Conservation (phyloP, 2,113 vertebrate genomes). For the Cricetomys ansorgei region DNA sequence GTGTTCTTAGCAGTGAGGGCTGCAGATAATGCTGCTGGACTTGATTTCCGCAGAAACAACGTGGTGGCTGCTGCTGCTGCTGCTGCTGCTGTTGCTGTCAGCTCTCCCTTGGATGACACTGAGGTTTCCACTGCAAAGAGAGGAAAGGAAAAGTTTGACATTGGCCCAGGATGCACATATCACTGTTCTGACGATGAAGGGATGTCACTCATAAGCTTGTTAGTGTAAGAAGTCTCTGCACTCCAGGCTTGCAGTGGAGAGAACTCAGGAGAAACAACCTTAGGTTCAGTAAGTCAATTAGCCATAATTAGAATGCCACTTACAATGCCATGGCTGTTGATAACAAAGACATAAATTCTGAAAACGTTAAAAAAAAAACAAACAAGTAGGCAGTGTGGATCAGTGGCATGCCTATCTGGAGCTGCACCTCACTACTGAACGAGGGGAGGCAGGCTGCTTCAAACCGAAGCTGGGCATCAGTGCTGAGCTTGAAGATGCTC, state of each 20-base stretch:
- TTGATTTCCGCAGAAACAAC: slow-evolving; percentile 84
- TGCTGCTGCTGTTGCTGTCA: slow-evolving; percentile 83
- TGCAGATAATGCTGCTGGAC: slow-evolving; percentile 83
- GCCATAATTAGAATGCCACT: slow-evolving; percentile 52
- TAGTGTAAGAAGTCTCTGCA: slow-evolving; percentile 78
- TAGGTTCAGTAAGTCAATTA: slow-evolving; percentile 55
- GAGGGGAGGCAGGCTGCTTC: slow-evolving; percentile 19
- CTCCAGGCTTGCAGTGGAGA: slow-evolving; percentile 73
- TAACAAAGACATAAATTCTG: slow-evolving; percentile 55
- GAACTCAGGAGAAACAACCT: slow-evolving; percentile 45
- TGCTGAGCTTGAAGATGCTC: slow-evolving; percentile 62
- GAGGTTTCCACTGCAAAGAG: slow-evolving; percentile 87
- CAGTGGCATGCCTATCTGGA: background rate
- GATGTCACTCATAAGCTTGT: slow-evolving; percentile 76
- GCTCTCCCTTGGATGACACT: slow-evolving; percentile 82
- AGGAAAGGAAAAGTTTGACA: slow-evolving; percentile 85
- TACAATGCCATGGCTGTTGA: slow-evolving; percentile 55
- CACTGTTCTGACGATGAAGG: slow-evolving; percentile 81
- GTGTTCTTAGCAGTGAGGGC: slow-evolving; percentile 88
- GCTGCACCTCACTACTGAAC: slow-evolving; percentile 61
- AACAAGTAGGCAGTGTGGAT: slow-evolving; percentile 63
- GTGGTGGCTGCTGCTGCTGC: slow-evolving; percentile 62
- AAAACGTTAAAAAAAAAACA: slow-evolving; percentile 33
- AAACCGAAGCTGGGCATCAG: slow-evolving; percentile 34
- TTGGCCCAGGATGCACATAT: slow-evolving; percentile 68